A percentile compares a stretch with the other conserved stretches of the same genome.
Evolutionary conservation across 2,888 invertebrate species (phyloP).

Genomic region (Beris chalybata): DNA sequence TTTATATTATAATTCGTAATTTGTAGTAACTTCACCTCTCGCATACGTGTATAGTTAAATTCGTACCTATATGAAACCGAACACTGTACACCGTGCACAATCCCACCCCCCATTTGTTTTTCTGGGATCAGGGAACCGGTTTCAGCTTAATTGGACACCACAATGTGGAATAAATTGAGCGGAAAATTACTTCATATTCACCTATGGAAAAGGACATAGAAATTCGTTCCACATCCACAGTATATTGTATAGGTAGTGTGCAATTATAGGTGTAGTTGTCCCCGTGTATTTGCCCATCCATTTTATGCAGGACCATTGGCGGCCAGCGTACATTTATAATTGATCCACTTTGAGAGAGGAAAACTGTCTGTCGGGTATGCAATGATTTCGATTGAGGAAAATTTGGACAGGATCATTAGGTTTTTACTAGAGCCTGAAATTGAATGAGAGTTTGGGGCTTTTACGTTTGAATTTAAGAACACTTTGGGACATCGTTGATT

Average conservation of each 20-base stretch:
- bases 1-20: no score
- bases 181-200: conserved; percentile 55
- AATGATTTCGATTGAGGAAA: conserved; percentile 31
- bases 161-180: conserved; percentile 58
- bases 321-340: conserved; percentile 32
- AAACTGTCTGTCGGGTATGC: conserved; percentile 13
- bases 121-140: conserved; percentile 33
- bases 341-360: conserved; percentile 32
- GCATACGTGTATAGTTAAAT: no score
- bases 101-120: not conserved
- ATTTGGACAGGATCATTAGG: conserved; percentile 34
- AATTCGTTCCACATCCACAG: conserved; percentile 13
- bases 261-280: conserved; percentile 5
- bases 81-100: no score
- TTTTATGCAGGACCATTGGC: conserved; percentile 26
- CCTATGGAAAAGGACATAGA: conserved; percentile 38
- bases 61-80: no score
- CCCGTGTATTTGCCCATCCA: conserved; percentile 19
- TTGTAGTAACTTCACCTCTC: no score
- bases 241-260: conserved; percentile 12
- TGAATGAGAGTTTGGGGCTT: conserved; percentile 15
- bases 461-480: conserved; percentile 6
- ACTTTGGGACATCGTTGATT: conserved; percentile 2
- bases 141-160: conserved; percentile 55
- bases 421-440: conserved; percentile 34